phyloP scores from a whole-genome alignment of 2,113 vertebrate genomes.

The Bungarus multicinctus region DNA sequence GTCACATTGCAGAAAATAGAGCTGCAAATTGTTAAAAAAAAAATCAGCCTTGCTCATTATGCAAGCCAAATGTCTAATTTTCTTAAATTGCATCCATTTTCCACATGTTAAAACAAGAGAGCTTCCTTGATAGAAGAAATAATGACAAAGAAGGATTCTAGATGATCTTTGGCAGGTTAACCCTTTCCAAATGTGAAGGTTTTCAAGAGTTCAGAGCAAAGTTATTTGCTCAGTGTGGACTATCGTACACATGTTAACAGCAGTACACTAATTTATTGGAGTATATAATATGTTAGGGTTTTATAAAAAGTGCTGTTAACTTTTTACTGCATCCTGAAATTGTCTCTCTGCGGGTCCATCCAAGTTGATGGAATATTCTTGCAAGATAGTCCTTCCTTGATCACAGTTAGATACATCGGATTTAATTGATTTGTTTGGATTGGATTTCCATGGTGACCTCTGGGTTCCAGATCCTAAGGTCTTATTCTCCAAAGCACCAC shows the following conservation, averaged over 20 bases:
- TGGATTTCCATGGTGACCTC: not conserved
- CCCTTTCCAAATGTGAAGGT: not conserved
- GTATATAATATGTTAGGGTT: too few relatives aligned
- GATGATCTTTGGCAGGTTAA: not conserved
- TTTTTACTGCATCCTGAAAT: not conserved
- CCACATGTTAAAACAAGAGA: conserved; percentile 59
- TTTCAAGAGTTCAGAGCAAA: not conserved
- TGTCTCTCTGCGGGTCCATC: not conserved
- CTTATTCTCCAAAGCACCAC: too few relatives aligned
- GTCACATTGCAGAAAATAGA: conserved; percentile 67
- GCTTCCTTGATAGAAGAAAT: conserved; percentile 43
- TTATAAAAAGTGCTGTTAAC: not conserved
- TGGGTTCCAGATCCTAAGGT: not conserved
- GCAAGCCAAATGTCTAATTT: conserved; percentile 62
- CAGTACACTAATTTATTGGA: not conserved
- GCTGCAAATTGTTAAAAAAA: conserved; percentile 57
- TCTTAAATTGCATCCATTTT: conserved; percentile 64
- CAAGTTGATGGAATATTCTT: not conserved
- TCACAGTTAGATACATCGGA: not conserved
- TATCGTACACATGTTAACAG: not conserved
- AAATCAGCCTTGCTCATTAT: conserved; percentile 61
- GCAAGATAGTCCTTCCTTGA: not conserved
- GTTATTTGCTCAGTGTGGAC: not conserved
- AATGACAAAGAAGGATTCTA: not conserved
- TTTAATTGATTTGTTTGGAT: not conserved